A percentile compares a stretch with the other conserved stretches of the same genome.
phyloP scores from a whole-genome alignment of 1,140 invertebrate species.

The Drosophila fuyamai region DNA sequence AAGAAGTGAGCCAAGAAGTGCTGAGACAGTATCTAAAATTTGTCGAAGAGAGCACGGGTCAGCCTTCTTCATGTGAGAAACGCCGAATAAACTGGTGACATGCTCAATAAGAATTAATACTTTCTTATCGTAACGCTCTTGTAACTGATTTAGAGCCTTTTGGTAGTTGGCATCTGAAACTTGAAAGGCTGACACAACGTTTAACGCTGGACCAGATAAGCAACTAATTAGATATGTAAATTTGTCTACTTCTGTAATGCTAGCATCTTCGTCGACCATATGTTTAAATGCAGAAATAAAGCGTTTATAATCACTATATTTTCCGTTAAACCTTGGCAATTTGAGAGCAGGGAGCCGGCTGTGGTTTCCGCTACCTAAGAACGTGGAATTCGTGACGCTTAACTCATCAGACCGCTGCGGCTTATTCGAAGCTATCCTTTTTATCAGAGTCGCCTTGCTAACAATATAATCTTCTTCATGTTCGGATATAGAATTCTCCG shows the following conservation, averaged over 20 bases:
- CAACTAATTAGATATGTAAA: not conserved
- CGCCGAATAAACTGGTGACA: not conserved
- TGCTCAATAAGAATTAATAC: not conserved
- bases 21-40: not conserved
- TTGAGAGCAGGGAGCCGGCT: no score
- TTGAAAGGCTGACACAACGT: not conserved
- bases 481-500: not conserved
- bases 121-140: not conserved
- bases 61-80: not conserved
- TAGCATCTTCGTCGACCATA: not conserved
- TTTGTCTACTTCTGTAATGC: conserved; percentile 1
- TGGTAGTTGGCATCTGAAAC: not conserved
- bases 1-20: conserved; percentile 1
- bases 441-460: conserved; percentile 1
- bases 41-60: not conserved
- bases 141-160: not conserved
- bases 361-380: not conserved
- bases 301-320: conserved; percentile 1
- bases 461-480: not conserved
- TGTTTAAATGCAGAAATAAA: no score
- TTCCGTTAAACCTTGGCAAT: not conserved
- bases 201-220: not conserved
- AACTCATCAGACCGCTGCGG: no score
- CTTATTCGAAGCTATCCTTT: not conserved
- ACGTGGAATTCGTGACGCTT: not conserved